A percentile compares a stretch with the other conserved stretches of the same genome.
Evolutionary conservation across 1,140 invertebrate species (phyloP).

Genomic region (Aradophagus sp.): DNA sequence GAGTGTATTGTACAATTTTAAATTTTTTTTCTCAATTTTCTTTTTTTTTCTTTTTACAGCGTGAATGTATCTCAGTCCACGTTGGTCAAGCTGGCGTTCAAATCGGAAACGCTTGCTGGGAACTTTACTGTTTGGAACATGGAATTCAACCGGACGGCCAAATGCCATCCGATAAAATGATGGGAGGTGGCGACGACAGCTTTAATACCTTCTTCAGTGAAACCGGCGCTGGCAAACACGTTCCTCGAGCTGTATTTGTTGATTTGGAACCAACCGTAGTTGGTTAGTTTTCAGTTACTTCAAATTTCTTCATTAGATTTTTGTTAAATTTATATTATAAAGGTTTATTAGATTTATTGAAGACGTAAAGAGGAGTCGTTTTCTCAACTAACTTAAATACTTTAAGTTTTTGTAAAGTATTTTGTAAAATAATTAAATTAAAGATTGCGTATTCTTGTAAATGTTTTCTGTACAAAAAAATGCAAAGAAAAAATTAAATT

Average conservation of each 20-base stretch:
- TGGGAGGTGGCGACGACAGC: slow-evolving; percentile 56
- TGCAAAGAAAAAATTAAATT: not conserved
- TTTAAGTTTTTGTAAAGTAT: no score
- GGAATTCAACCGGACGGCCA: slow-evolving; percentile 85
- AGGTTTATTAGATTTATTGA: no score
- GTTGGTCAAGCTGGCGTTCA: slow-evolving; percentile 82
- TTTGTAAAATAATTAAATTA: no score
- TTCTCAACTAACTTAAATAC: no score
- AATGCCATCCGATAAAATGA: slow-evolving; percentile 66
- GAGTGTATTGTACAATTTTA: not conserved
- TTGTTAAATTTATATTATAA: no score
- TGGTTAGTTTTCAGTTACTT: no score
- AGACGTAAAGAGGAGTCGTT: no score
- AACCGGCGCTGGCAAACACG: slow-evolving; percentile 70
- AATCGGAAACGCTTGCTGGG: slow-evolving; percentile 87
- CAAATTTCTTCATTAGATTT: no score
- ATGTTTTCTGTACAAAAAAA: slow-evolving; percentile 1
- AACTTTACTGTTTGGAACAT: slow-evolving; percentile 86
- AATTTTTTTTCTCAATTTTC: no score
- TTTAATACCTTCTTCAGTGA: slow-evolving; percentile 66
- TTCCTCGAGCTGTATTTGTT: slow-evolving; percentile 80
- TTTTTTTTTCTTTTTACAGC: slow-evolving; percentile 67
- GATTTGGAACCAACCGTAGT: slow-evolving; percentile 83
- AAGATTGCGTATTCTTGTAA: no score
- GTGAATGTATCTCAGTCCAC: slow-evolving; percentile 82